phyloP scores from a whole-genome alignment of 2,113 vertebrate species.

The Podarcis muralis region DNA sequence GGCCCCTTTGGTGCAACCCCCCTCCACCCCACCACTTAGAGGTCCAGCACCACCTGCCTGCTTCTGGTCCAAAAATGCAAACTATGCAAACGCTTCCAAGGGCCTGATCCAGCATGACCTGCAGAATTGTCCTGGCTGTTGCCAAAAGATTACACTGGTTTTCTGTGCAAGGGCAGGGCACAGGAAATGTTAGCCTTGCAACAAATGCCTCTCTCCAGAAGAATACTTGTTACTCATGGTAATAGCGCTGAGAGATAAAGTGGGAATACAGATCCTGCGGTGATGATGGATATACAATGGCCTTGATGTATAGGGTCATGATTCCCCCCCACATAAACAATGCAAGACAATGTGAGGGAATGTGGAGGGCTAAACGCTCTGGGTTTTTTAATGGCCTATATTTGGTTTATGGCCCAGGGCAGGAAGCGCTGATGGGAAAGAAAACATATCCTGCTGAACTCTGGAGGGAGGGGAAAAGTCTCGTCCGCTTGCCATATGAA shows the following conservation, averaged over 20 bases:
- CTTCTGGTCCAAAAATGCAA: no score
- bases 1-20: no score
- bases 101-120: no score
- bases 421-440: constrained; percentile 67
- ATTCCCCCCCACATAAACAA: constrained; percentile 26
- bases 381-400: constrained; percentile 35
- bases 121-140: no score
- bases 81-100: no score
- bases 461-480: constrained; percentile 41
- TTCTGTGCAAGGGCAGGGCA: not conserved
- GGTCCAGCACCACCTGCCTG: no score
- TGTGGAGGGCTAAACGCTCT: not conserved
- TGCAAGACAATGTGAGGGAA: not conserved
- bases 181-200: not conserved
- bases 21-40: no score
- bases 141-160: not conserved
- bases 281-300: not conserved
- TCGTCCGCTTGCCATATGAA: not conserved
- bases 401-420: constrained; percentile 38
- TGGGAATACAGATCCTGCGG: not conserved
- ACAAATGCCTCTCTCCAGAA: not conserved
- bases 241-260: not conserved
- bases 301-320: not conserved
- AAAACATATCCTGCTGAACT: constrained; percentile 55
- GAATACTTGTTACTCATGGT: not conserved